These are phyloP conservation scores for Hemiscyllium ocellatum DNA, from an alignment of 2,113 vertebrate genomes.

Conservation along the genomic window DNA sequence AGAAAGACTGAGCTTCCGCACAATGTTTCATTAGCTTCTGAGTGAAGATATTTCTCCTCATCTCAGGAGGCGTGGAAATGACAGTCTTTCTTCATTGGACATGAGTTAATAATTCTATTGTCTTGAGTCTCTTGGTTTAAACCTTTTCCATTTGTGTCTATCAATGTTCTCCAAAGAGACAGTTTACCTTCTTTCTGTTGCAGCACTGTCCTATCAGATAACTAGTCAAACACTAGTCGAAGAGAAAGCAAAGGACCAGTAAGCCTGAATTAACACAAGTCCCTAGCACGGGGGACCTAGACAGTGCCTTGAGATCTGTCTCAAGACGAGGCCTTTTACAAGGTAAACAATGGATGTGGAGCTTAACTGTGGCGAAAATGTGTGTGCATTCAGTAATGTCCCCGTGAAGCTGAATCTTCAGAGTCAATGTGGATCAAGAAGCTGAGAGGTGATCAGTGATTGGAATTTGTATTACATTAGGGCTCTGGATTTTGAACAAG, in stretches of 20 bases:
- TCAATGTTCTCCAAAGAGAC: background rate
- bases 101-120: no score
- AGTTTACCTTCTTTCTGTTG: background rate
- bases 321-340: background rate
- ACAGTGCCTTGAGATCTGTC: background rate
- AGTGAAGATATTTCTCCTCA: no score
- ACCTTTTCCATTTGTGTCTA: background rate
- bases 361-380: background rate
- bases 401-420: no score
- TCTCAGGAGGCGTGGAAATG: background rate
- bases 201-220: background rate
- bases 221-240: background rate
- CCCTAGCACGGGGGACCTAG: background rate
- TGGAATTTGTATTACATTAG: no score
- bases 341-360: background rate
- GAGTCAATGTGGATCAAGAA: no score
- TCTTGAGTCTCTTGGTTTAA: no score
- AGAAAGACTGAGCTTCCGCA: no score
- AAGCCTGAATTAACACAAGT: no score
- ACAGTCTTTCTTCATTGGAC: background rate
- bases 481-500: background rate
- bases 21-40: no score
- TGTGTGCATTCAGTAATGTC: no score
- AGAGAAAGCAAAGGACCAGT: background rate
- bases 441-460: no score